Evolutionary conservation across 2,888 invertebrate species (phyloP).

Genomic region (Pseudeuparius sepicola): DNA sequence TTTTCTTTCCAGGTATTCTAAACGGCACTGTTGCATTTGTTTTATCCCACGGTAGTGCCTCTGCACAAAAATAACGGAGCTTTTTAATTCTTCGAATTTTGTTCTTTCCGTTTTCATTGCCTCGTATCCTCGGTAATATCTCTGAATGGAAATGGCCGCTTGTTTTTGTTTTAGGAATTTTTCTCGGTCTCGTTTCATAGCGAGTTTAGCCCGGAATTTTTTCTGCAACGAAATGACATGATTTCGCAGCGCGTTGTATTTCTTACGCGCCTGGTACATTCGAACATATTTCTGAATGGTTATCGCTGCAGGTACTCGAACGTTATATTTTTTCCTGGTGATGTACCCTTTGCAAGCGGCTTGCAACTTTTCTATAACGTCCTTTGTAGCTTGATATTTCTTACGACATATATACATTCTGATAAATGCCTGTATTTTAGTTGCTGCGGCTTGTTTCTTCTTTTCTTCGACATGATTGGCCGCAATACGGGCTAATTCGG

Average conservation of each 20-base stretch:
- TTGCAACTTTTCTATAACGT: slow-evolving; percentile 27
- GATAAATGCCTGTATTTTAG: slow-evolving; percentile 46
- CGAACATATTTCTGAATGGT: slow-evolving; percentile 28
- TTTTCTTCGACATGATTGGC: slow-evolving; percentile 35
- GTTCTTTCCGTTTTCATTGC: slow-evolving; percentile 36
- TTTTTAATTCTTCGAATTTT: slow-evolving; percentile 36
- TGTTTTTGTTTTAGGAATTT: slow-evolving; percentile 27
- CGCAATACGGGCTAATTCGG: slow-evolving; percentile 26
- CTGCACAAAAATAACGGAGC: slow-evolving; percentile 41
- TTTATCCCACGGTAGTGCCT: slow-evolving; percentile 31
- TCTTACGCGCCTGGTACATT: slow-evolving; percentile 22
- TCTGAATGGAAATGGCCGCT: slow-evolving; percentile 42
- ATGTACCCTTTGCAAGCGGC: slow-evolving; percentile 25
- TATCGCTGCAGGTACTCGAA: slow-evolving; percentile 23
- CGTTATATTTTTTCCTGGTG: slow-evolving; percentile 21
- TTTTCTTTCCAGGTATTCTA: slow-evolving; percentile 15
- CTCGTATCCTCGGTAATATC: slow-evolving; percentile 40
- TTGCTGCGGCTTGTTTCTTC: slow-evolving; percentile 40
- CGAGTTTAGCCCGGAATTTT: not conserved
- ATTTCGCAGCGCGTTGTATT: slow-evolving; percentile 18
- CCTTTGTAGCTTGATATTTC: slow-evolving; percentile 21
- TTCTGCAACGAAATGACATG: slow-evolving; percentile 1
- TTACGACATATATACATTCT: slow-evolving; percentile 30
- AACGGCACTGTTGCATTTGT: slow-evolving; percentile 29
- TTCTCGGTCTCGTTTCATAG: no score